Evolutionary conservation across 2,797 vertebrate species (phyloP).

Genomic region (Crocidura indochinensis): DNA sequence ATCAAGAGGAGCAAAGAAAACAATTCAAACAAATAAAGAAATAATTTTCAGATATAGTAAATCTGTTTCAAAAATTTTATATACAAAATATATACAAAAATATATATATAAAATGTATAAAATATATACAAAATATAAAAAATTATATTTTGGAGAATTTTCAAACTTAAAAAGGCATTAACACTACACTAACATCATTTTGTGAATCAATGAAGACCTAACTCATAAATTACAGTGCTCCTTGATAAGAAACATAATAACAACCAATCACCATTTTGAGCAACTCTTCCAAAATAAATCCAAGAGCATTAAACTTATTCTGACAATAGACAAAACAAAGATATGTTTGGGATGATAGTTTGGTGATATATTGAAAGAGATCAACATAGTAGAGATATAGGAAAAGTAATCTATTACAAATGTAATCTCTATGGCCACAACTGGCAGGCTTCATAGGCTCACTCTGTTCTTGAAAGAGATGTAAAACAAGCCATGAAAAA

Average conservation of each 20-base stretch:
- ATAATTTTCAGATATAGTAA: background rate
- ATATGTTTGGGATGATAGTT: too few species aligned
- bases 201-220: background rate
- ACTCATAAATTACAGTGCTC: background rate
- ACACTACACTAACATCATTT: conserved; percentile 16
- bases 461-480: too few species aligned
- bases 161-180: background rate
- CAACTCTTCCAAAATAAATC: background rate
- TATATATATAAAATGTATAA: too few species aligned
- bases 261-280: conserved; percentile 13
- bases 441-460: too few species aligned
- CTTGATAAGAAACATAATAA: background rate
- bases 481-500: too few species aligned
- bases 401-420: too few species aligned
- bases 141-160: background rate
- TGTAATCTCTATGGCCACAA: too few species aligned
- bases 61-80: background rate
- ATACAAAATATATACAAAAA: background rate
- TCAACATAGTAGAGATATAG: background rate
- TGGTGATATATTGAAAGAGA: too few species aligned
- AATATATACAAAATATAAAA: background rate
- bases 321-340: background rate
- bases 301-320: background rate
- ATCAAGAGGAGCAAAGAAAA: background rate
- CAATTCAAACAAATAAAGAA: conserved; percentile 7